Evolutionary conservation across 2,888 invertebrate species (phyloP).

Genomic region (Pheosia gnoma): DNA sequence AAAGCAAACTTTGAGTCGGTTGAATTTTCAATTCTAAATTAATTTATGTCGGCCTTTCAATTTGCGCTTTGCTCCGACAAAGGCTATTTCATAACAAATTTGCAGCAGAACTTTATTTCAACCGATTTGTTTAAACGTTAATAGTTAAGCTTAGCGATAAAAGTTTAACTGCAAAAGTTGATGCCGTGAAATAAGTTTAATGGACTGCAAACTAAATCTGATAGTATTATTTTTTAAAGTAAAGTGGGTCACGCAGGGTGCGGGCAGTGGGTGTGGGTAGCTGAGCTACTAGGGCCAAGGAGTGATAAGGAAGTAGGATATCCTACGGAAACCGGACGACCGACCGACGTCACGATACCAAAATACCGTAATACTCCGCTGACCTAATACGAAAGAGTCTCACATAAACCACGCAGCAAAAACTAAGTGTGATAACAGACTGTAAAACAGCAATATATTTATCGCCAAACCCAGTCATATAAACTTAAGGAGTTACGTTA

Average conservation of each 20-base stretch:
- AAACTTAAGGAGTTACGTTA: not conserved
- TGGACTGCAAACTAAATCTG: slow-evolving; percentile 57
- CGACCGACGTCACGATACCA: slow-evolving; percentile 57
- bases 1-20: not conserved
- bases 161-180: slow-evolving; percentile 54
- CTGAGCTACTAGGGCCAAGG: slow-evolving; percentile 36
- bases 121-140: slow-evolving; percentile 44
- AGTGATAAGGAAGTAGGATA: slow-evolving; percentile 69
- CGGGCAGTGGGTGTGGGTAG: slow-evolving; percentile 30
- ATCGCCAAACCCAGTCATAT: slow-evolving; percentile 12
- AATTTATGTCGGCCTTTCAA: not conserved
- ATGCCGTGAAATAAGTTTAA: slow-evolving; percentile 50
- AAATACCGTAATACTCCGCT: slow-evolving; percentile 47
- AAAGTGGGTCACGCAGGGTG: slow-evolving; percentile 64
- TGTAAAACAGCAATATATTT: slow-evolving; percentile 17
- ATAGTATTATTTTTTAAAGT: slow-evolving; percentile 42
- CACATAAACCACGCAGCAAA: slow-evolving; percentile 13
- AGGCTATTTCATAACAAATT: slow-evolving; percentile 24
- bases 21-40: not conserved
- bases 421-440: slow-evolving; percentile 18
- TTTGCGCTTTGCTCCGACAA: slow-evolving; percentile 22
- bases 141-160: slow-evolving; percentile 66
- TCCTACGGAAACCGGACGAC: slow-evolving; percentile 64
- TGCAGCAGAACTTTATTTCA: slow-evolving; percentile 26
- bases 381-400: slow-evolving; percentile 41